Conservation (phyloP, 2,113 vertebrate genomes). For the Megaceryle torquata region DNA sequence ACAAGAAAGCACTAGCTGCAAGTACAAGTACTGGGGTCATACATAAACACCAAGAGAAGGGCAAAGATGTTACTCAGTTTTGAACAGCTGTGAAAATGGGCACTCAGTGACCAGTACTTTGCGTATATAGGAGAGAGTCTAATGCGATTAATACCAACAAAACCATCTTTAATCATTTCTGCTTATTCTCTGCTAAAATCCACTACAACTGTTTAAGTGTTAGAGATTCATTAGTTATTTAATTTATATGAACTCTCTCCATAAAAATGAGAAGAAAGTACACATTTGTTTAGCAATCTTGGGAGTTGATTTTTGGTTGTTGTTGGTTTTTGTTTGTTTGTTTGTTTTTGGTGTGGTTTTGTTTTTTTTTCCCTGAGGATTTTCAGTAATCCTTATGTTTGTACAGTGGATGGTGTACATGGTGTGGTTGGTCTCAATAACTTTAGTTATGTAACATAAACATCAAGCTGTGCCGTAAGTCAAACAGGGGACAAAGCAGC, state of each 20-base stretch:
- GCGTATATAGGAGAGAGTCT: neutral
- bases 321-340: neutral
- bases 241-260: neutral
- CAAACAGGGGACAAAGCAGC: neutral
- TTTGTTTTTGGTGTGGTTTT: too few relatives aligned
- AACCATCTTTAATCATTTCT: neutral
- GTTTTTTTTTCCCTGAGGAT: neutral
- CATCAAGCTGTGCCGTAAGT: slow-evolving; percentile 4
- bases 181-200: slow-evolving; percentile 3
- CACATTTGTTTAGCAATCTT: neutral
- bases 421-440: slow-evolving; percentile 10
- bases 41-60: neutral
- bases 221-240: neutral
- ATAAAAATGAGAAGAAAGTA: neutral
- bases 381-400: slow-evolving; percentile 50
- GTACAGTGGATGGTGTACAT: neutral
- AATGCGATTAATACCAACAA: neutral
- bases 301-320: neutral
- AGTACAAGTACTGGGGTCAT: neutral
- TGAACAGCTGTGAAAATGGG: neutral
- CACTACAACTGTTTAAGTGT: neutral
- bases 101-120: neutral
- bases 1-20: neutral
- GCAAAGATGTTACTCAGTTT: neutral
- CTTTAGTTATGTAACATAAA: slow-evolving; percentile 38